phyloP scores from a whole-genome alignment of 1,140 invertebrate genomes.

The Ephestia elutella region DNA sequence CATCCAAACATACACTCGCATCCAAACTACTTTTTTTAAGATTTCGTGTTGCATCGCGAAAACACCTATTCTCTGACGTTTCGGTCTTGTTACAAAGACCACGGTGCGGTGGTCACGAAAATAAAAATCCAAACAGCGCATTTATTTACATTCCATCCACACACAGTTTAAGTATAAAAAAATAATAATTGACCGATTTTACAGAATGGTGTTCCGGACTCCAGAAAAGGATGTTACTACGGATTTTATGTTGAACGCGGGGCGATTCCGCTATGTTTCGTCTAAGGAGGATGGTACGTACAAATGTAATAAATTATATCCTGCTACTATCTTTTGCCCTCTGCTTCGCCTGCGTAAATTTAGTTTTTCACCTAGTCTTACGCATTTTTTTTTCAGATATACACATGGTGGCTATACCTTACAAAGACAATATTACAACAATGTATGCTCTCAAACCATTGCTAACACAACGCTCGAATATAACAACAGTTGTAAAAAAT shows the following conservation, averaged over 20 bases:
- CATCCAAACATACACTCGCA: too few relatives aligned
- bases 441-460: conserved; percentile 84
- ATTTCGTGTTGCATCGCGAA: too few relatives aligned
- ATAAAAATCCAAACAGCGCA: too few relatives aligned
- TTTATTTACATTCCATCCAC: too few relatives aligned
- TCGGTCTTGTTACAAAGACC: too few relatives aligned
- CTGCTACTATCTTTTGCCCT: not conserved
- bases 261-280: conserved; percentile 38
- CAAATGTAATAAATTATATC: conserved; percentile 7
- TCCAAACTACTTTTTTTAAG: too few relatives aligned
- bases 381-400: conserved; percentile 57
- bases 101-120: too few relatives aligned
- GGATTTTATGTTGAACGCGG: conserved; percentile 55
- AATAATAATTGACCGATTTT: conserved; percentile 8
- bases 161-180: too few relatives aligned
- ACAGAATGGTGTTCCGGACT: conserved; percentile 46
- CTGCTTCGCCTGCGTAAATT: not conserved
- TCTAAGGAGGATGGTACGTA: conserved; percentile 44
- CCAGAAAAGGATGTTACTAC: conserved; percentile 28
- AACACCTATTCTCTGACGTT: too few relatives aligned
- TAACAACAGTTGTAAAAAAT: conserved; percentile 72
- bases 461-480: conserved; percentile 56
- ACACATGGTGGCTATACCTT: conserved; percentile 83
- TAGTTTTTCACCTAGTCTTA: too few relatives aligned
- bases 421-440: conserved; percentile 78